Evolutionary conservation across 2,888 invertebrate genomes (phyloP), one percentile per base, ranked within the genome.

Genomic region (Timema podura): DNA sequence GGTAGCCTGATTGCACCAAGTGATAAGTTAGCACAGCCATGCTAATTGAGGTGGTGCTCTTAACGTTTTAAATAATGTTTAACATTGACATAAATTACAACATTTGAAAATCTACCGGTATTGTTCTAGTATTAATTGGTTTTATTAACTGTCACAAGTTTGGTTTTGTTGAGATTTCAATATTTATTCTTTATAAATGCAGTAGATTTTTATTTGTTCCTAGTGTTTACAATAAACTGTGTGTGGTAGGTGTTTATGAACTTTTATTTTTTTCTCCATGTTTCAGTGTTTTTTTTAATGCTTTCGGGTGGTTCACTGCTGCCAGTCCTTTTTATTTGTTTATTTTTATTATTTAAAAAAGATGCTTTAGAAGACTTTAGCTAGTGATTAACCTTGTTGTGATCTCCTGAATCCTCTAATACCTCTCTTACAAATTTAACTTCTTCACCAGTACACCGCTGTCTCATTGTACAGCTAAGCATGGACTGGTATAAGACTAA

Each of bases 271-370:
- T 30, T 30, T 30, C 30, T 30, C 30, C 30, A 30, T 30, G 30
- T 30, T 30, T 30, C 30, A 30, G 13, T 61, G 61, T 61, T 57
- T 61, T 44, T 61, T 75, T 75, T 76, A 75, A 75, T 76, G 75
- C 75, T 76, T 75, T 70, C 73, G 74, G 75, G 72, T 72, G 74
- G 72, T 61, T 75, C 76, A 76, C 76, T 76, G 76, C 76, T 76
- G 76, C 75, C 75, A 73, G 71, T 72, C 72, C 30, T 61, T 67
- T 67, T 68, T 45, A 51, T 49, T 67, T 67, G 48, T 46, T 59
- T 68, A 45, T 45, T 48, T 49, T 57, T 68, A 54, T 51, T 54
- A 9, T 54, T 45, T 67, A 68, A 48, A 51, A 30, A 47, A n/a
- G 57, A 16, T 68, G 5, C 44, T 61, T 13, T 61, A 61, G 61